phyloP scores from a whole-genome alignment of 2,113 vertebrate genomes.

The Eudyptes chrysolophus region DNA sequence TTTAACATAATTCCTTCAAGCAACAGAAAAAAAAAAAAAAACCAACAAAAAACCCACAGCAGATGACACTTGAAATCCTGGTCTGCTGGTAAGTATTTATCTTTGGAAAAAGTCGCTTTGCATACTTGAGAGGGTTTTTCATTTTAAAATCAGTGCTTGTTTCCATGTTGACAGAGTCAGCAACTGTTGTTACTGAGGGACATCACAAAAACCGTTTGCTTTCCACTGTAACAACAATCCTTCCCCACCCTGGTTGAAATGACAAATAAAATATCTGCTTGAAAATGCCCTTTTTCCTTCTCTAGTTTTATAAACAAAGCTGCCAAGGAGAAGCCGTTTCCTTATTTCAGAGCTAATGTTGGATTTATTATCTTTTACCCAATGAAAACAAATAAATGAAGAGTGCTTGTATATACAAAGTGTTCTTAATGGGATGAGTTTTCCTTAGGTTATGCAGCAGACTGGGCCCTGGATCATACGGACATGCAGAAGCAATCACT shows the following conservation, averaged over 20 bases:
- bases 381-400: slow-evolving; percentile 67
- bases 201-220: background rate
- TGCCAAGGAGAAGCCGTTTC: slow-evolving; percentile 54
- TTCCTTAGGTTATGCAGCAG: slow-evolving; percentile 30
- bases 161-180: background rate
- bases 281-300: slow-evolving; percentile 48
- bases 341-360: background rate
- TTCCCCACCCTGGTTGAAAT: background rate
- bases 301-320: slow-evolving; percentile 56
- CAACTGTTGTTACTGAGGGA: background rate
- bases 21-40: background rate
- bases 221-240: background rate
- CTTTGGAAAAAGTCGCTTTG: background rate
- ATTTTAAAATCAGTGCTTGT: background rate
- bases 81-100: background rate
- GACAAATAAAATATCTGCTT: slow-evolving; percentile 43
- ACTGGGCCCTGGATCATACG: background rate
- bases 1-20: background rate
- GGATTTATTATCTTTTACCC: slow-evolving; percentile 5
- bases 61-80: background rate
- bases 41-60: background rate
- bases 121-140: background rate
- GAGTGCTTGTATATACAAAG: slow-evolving; percentile 50
- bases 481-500: background rate
- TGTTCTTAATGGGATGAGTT: slow-evolving; percentile 10